Base-by-base conservation (phyloP, 2,113 vertebrate species). In the Pollachius pollachius region DNA sequence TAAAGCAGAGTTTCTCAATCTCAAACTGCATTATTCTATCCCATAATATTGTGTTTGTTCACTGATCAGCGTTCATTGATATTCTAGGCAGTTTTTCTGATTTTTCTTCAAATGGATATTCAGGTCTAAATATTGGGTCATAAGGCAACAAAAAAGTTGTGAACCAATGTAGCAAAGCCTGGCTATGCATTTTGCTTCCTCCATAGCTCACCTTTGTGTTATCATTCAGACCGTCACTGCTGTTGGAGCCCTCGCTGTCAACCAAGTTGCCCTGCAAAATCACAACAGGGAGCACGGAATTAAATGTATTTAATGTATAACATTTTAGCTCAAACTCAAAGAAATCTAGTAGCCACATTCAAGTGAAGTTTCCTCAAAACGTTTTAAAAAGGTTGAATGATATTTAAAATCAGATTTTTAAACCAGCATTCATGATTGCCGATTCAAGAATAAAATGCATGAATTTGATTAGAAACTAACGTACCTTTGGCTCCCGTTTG, bases 161-260 rank as follows among this genome's bases (percentile, higher is more conserved):
- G 3, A 18, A 61, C 18, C 19, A 30, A 13, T 56, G 30, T 8
- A 21, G 59, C 17, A 63, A 63, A 15, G 15, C 62, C 30, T 7
- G 17, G 27, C 41, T 18, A 19, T 15, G 3, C 2, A n/a, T 15
- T 18, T 16, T 11, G 5, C 13, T 18, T 41, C 62, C 27, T 58
- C 30, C 30, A n/a, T n/a, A 41, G 30, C 71, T 25, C 60, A 89
- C 83, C 79, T 81, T 64, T 3, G 41, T 67, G 78, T 4, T 80
- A 59, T 79, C 80, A 3, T 65, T 72, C 65, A 86, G 81, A 70
- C 81, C 82, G 58, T 87, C 84, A 2, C 48, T 80, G 72, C 83
- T 89, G 59, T 76, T 79, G 1, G 87, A 88, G 2, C 82, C 80
- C n/a, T 87, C 85, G 12, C 62, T 37, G 62, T 4, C 69, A 27